Conservation (phyloP, 2,797 vertebrate genomes). For the Sebastes melanostomus region DNA sequence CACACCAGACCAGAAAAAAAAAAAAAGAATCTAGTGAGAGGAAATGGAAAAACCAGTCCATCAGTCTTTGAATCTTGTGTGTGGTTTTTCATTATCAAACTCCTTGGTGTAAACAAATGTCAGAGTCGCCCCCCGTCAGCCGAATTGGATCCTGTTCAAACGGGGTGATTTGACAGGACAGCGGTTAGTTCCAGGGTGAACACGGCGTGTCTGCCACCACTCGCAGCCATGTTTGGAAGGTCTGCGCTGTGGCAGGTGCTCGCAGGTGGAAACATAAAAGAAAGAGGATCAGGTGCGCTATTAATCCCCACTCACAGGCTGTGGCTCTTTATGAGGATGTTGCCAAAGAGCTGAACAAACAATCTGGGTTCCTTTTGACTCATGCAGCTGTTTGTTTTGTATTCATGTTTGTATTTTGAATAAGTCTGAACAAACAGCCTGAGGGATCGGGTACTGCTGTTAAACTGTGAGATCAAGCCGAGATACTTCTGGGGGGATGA, state of each 20-base stretch:
- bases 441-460: background rate
- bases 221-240: background rate
- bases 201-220: background rate
- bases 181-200: background rate
- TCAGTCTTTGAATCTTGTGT: background rate
- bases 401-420: background rate
- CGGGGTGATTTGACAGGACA: background rate
- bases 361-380: slow-evolving; percentile 1
- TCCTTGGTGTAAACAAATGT: slow-evolving; percentile 35
- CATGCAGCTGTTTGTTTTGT: slow-evolving; percentile 1
- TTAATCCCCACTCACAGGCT: slow-evolving; percentile 35
- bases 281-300: slow-evolving; percentile 5
- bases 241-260: background rate
- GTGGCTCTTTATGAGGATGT: slow-evolving; percentile 12
- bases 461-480: background rate
- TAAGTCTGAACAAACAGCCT: background rate
- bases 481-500: background rate
- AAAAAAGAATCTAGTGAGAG: slow-evolving; percentile 28
- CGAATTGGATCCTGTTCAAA: slow-evolving; percentile 3
- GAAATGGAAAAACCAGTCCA: slow-evolving; percentile 51
- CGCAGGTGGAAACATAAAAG: slow-evolving; percentile 3
- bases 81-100: slow-evolving; percentile 17
- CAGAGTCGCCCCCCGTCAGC: background rate
- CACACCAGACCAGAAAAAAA: slow-evolving; percentile 1
- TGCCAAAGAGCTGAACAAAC: slow-evolving; percentile 44